Evolutionary conservation across 2,113 vertebrate genomes (phyloP).

Genomic region (Gobius niger): DNA sequence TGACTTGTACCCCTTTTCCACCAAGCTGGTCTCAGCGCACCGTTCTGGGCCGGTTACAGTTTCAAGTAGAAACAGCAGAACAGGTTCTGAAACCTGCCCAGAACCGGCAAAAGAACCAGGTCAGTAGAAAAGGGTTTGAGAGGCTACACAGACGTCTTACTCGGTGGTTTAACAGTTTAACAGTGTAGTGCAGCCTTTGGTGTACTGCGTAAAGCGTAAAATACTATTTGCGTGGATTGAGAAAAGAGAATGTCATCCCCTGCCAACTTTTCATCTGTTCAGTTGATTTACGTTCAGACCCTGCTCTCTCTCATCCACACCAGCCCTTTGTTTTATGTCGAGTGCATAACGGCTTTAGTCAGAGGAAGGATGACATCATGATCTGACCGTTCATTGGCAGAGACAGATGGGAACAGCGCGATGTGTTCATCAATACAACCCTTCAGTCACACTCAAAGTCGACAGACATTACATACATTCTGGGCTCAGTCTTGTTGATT

Average conservation of each 20-base stretch:
- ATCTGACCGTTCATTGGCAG: conserved; percentile 36
- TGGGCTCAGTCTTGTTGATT: conserved; percentile 33
- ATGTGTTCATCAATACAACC: conserved; percentile 56
- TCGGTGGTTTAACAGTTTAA: no score
- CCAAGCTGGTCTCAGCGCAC: no score
- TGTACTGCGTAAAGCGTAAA: not conserved
- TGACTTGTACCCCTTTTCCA: no score
- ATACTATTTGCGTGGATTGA: not conserved
- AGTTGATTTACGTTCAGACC: not conserved
- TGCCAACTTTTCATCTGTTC: conserved; percentile 40
- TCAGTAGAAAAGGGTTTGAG: no score
- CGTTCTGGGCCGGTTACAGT: no score
- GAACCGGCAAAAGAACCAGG: no score
- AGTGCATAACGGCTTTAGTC: conserved; percentile 41
- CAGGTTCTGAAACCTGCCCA: no score
- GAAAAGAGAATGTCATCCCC: conserved; percentile 15
- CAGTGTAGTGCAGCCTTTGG: not conserved
- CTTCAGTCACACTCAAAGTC: conserved; percentile 47
- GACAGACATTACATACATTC: conserved; percentile 17
- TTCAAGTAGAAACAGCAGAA: no score
- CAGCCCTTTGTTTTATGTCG: conserved; percentile 20
- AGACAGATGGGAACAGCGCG: conserved; percentile 54
- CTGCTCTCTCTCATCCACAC: conserved; percentile 26
- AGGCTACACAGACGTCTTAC: no score
- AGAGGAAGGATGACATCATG: conserved; percentile 61